Base-by-base conservation (phyloP, 2,113 vertebrate genomes). In the Microtus montanus region DNA sequence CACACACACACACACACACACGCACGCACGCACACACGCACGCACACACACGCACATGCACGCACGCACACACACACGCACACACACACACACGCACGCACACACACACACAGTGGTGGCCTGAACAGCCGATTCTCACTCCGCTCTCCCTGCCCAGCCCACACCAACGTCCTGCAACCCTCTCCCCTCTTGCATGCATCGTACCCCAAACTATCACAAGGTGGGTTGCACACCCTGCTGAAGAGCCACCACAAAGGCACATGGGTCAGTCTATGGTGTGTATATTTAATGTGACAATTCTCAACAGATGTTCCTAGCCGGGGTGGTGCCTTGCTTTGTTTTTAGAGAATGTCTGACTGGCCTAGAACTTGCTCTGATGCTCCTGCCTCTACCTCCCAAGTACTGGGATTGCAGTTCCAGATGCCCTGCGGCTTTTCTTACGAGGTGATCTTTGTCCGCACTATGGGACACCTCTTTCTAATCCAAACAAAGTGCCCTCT, bases 51-150 rank as follows among this genome's bases (percentile, higher is more conserved):
- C 88, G 38, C 41, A 41, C 41, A n/a, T n/a, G 41, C 38, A 41
- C 38, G 3, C 38, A 41, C 38, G 4, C 54, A 58, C 54, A 1
- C 54, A 54, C 54, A 54, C 64, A 13, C 15, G 13, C 9, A 52
- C 88, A 3, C 41, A 44, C 41, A 44, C 41, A 3, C 52, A 54
- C 52, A 54, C 14, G 15, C 54, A 24, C 73, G 14, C 8, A 13
- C 64, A 35, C 64, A 13, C 64, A 13, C 15, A 22, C 9, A 52
- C 88, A 41, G 24, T 82, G 82, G 94, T 87, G 96, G 95, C 70
- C 58, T n/a, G 64, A 58, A 15, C 13, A 26, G 87, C 44, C 68
- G 35, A n/a, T 33, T 35, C 61, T 61, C 3, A 1, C 41, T 58
- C 26, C 0, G 9, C 5, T 26, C 5, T 19, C 12, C 54, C 68